phyloP scores from a whole-genome alignment of 2,888 invertebrate genomes.

The Macrophya alboannulata region DNA sequence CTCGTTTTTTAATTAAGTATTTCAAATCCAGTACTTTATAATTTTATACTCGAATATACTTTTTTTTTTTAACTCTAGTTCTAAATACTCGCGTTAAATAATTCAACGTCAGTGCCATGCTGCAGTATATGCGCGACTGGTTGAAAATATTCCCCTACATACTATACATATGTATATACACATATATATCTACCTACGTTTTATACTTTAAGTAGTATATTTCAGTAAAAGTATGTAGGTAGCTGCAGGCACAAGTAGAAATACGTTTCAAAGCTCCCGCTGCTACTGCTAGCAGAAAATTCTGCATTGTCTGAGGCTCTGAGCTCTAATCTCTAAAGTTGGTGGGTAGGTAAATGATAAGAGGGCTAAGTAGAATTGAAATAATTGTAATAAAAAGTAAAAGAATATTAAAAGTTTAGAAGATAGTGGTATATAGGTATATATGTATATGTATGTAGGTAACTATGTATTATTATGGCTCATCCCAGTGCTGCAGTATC shows the following conservation, averaged over 20 bases:
- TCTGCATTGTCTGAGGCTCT: conserved; percentile 6
- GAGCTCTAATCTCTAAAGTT: conserved; percentile 11
- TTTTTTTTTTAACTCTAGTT: neutral
- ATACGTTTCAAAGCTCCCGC: neutral
- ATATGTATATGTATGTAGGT: too few relatives aligned
- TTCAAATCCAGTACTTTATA: neutral
- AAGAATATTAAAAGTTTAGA: neutral
- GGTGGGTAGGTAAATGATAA: conserved; percentile 7
- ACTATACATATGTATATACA: neutral
- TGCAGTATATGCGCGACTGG: neutral
- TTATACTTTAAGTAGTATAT: neutral
- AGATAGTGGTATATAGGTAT: neutral
- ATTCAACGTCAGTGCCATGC: conserved; percentile 16
- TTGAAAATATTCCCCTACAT: too few relatives aligned
- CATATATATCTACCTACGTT: neutral
- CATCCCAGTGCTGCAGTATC: neutral
- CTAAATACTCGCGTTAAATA: neutral
- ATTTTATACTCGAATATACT: neutral
- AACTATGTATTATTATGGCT: neutral
- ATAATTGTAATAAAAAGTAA: neutral
- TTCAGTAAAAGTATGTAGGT: neutral
- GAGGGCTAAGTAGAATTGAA: neutral
- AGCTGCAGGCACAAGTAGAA: neutral
- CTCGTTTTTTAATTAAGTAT: neutral
- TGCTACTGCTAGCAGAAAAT: neutral